Base-by-base conservation (phyloP, 2,797 vertebrate genomes). In the Hirundo rustica region DNA sequence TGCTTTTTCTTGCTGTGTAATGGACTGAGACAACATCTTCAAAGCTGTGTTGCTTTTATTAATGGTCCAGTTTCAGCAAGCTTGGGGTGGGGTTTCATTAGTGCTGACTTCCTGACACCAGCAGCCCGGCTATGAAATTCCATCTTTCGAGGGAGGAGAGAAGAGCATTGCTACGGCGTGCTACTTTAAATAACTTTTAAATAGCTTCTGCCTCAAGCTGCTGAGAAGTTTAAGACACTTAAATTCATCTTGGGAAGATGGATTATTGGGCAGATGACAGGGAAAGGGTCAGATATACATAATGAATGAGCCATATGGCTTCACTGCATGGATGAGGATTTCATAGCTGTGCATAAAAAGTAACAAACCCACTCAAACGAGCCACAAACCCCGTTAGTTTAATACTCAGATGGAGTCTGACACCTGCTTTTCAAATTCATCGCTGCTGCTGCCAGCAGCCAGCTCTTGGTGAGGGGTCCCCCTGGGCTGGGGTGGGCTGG, bases 221-320 rank as follows among this genome's bases (percentile, higher is more conserved):
- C 40, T 62, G 85, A 81, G 85, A 67, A 81, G 55, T 86, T 88
- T 86, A 81, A 53, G 66, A 66, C 47, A 58, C 66, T 73, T 75
- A 84, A 94, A 81, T 91, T 88, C 66, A 53, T 89, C n/a, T 81
- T 60, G 66, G 44, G 60, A 92, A 84, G 76, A 88, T 50, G 60
- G 75, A 89, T 95, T 95, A 85, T 88, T 70, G 70, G 68, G 85
- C 72, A 96, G 87, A 78, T 93, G 82, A 91, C 58, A 86, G 62
- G 40, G 42, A 68, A 86, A 55, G 70, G 87, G 89, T 91, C 87
- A 94, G 87, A 75, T 83, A 85, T 92, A 70, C 68, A 92, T 95
- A 80, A 95, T 78, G 89, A 91, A 92, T 93, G 85, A 95, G 70
- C 66, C 82, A 92, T 92, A 83, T 88, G 91, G 72, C 85, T 88